Conservation (phyloP, 2,113 vertebrate genomes). For the Mustela nigripes region DNA sequence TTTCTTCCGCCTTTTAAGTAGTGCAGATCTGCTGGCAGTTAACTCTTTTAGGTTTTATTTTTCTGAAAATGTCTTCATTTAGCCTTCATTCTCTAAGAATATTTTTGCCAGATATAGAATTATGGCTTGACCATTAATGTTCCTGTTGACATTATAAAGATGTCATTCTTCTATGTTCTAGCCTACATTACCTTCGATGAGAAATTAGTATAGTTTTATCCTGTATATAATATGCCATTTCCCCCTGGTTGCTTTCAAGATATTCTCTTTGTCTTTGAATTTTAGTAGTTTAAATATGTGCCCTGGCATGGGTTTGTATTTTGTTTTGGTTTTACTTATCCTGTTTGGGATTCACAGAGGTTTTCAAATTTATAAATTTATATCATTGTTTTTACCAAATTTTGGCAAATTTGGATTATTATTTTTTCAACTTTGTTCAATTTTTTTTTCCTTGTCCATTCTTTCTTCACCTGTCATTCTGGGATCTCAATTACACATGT, state of each 20-base stretch:
- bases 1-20: neutral
- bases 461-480: neutral
- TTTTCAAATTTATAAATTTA: neutral
- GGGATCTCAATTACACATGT: neutral
- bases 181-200: neutral
- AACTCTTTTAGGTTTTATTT: neutral
- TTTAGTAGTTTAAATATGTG: neutral
- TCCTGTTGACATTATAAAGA: neutral
- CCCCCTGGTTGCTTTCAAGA: neutral
- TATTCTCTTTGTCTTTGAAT: conserved; percentile 6
- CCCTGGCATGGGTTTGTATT: neutral
- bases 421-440: neutral
- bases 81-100: too few relatives aligned
- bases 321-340: conserved; percentile 14
- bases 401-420: neutral
- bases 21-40: neutral
- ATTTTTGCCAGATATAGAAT: neutral
- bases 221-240: neutral
- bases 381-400: neutral
- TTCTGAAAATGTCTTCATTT: too few relatives aligned
- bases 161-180: neutral
- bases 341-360: neutral
- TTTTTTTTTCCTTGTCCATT: neutral
- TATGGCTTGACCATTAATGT: conserved; percentile 7
- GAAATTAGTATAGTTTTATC: neutral